Evolutionary conservation across 2,797 vertebrate species (phyloP).

Genomic region (Platalea minor): DNA sequence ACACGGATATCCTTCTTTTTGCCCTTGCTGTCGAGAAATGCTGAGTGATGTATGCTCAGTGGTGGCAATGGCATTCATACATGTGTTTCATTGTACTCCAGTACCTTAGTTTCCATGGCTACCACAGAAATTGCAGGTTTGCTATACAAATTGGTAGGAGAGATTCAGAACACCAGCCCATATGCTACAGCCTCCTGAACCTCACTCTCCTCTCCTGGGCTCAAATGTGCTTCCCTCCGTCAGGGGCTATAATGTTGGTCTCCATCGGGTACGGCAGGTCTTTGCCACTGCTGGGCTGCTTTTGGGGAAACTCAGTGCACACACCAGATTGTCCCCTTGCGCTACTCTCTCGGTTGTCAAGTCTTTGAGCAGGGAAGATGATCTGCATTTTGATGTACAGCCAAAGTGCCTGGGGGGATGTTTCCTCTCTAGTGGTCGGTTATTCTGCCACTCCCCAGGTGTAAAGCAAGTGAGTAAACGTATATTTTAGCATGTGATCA

Average conservation of each 20-base stretch:
- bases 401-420: background rate
- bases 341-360: background rate
- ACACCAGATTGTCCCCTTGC: background rate
- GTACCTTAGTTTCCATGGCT: constrained; percentile 64
- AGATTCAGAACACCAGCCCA: background rate
- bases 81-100: constrained; percentile 15
- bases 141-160: constrained; percentile 18
- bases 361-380: background rate
- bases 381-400: background rate
- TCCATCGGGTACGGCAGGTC: background rate
- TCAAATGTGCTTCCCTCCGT: background rate
- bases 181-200: constrained; percentile 1
- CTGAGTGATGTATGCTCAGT: background rate
- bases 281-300: background rate
- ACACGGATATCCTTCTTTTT: background rate
- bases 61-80: background rate
- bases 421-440: background rate
- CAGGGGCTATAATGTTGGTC: background rate
- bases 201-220: background rate
- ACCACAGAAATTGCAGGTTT: constrained; percentile 60
- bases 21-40: background rate
- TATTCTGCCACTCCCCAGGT: background rate
- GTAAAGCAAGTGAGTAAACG: background rate
- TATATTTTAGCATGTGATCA: background rate
- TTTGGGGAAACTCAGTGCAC: background rate